Evolutionary conservation across 2,888 invertebrate species (phyloP).

Genomic region (Drosophila setosimentum): DNA sequence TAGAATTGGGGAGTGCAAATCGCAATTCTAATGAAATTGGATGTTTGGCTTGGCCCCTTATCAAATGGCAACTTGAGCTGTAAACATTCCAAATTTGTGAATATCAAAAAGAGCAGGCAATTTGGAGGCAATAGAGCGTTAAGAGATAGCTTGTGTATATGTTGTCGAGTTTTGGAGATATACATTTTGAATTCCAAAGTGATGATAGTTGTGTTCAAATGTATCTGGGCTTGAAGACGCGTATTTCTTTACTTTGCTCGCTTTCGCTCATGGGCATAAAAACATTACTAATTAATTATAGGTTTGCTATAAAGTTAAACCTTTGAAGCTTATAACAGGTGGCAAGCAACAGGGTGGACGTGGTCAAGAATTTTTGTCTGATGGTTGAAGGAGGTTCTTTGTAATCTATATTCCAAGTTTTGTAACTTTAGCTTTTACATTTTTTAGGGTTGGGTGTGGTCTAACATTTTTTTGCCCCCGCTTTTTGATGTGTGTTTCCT

Average conservation of each 20-base stretch:
- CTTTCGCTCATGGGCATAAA: not conserved
- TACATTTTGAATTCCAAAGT: not conserved
- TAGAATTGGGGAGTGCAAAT: slow-evolving; percentile 8
- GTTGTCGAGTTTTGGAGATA: not conserved
- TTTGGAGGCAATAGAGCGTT: slow-evolving; percentile 17
- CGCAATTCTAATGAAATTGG: slow-evolving; percentile 27
- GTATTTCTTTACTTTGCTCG: not conserved
- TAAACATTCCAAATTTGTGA: slow-evolving; percentile 1
- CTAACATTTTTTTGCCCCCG: not conserved
- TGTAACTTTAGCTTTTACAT: not conserved
- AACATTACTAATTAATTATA: not conserved
- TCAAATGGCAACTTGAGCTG: slow-evolving; percentile 12
- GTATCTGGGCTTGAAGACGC: not conserved
- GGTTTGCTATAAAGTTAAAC: not conserved
- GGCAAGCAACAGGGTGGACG: not conserved
- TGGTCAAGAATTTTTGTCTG: not conserved
- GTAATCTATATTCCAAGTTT: not conserved
- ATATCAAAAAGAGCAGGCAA: slow-evolving; percentile 6
- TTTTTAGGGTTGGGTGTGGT: not conserved
- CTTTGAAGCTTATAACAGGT: not conserved
- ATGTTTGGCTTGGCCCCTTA: slow-evolving; percentile 5
- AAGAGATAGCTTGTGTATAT: slow-evolving; percentile 13
- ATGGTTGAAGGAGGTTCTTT: not conserved
- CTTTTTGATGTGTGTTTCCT: not conserved
- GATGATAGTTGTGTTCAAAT: not conserved